Evolutionary conservation across 1,140 invertebrate genomes (phyloP).

Genomic region (Andrena cerasifolii): DNA sequence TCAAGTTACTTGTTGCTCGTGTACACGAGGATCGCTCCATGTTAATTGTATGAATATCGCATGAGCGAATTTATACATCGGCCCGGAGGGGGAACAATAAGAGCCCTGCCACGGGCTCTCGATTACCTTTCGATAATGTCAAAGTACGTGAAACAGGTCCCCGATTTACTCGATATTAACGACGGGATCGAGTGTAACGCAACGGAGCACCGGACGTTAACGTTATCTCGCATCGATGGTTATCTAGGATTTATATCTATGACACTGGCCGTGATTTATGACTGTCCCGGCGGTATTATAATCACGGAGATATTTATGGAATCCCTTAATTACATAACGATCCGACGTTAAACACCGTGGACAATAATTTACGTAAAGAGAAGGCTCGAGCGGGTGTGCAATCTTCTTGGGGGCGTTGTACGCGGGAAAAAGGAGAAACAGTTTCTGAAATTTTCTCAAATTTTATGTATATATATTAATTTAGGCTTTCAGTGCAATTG

Average conservation of each 20-base stretch:
- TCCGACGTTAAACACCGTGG: not conserved
- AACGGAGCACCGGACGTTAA: constrained; percentile 10
- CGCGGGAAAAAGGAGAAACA: too few relatives aligned
- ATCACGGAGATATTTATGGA: constrained; percentile 39
- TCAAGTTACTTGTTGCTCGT: constrained; percentile 55
- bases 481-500: too few relatives aligned
- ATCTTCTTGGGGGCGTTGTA: not conserved
- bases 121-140: constrained; percentile 48
- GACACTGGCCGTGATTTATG: constrained; percentile 32
- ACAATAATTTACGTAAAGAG: constrained; percentile 16
- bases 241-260: constrained; percentile 43
- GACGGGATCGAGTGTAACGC: constrained; percentile 8
- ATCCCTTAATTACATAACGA: constrained; percentile 41
- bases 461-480: too few relatives aligned
- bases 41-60: constrained; percentile 67
- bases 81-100: constrained; percentile 33
- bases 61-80: constrained; percentile 65
- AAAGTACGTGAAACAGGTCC: constrained; percentile 35
- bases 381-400: not conserved
- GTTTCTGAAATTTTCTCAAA: too few relatives aligned
- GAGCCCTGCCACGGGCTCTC: constrained; percentile 7
- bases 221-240: constrained; percentile 40
- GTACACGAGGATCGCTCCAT: constrained; percentile 38
- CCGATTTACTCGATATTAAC: constrained; percentile 31
- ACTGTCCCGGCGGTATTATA: constrained; percentile 11